Conservation (phyloP, 2,888 invertebrate species). For the Leucoma salicis region DNA sequence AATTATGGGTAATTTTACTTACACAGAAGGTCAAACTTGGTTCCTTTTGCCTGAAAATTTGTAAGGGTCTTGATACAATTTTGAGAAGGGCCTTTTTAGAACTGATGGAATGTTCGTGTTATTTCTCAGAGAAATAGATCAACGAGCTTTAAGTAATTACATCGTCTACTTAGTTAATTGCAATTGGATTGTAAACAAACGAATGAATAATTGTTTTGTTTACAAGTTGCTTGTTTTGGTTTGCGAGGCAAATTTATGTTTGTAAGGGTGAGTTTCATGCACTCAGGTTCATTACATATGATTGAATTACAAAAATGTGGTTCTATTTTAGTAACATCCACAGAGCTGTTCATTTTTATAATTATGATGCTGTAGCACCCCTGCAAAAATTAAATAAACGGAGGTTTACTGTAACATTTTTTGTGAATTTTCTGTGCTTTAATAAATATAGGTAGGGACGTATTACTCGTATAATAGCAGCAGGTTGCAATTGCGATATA, state of each 20-base stretch:
- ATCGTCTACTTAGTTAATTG: conserved; percentile 36
- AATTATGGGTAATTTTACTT: conserved; percentile 21
- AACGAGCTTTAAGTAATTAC: conserved; percentile 36
- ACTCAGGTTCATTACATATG: background rate
- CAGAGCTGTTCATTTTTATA: too few relatives aligned
- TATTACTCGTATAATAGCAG: too few relatives aligned
- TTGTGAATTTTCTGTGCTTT: too few relatives aligned
- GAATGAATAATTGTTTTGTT: conserved; percentile 31
- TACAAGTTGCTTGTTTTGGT: conserved; percentile 12
- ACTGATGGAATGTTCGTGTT: conserved; percentile 28
- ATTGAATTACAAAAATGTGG: too few relatives aligned
- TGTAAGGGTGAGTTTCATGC: background rate
- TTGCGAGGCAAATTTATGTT: conserved; percentile 2
- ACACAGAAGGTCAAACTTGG: conserved; percentile 27
- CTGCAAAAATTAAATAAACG: too few relatives aligned
- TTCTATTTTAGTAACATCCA: too few relatives aligned
- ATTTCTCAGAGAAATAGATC: conserved; percentile 29
- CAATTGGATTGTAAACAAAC: conserved; percentile 26
- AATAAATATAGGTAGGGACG: too few relatives aligned
- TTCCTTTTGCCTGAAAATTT: conserved; percentile 18
- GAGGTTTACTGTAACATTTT: too few relatives aligned
- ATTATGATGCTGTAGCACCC: too few relatives aligned
- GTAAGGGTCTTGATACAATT: conserved; percentile 30
- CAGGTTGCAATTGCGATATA: too few relatives aligned
- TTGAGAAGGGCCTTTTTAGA: conserved; percentile 31